Percentiles rank a stretch among this genome's conserved stretches.
Conservation (phyloP, 2,888 invertebrate genomes). For the Eupeodes luniger region DNA sequence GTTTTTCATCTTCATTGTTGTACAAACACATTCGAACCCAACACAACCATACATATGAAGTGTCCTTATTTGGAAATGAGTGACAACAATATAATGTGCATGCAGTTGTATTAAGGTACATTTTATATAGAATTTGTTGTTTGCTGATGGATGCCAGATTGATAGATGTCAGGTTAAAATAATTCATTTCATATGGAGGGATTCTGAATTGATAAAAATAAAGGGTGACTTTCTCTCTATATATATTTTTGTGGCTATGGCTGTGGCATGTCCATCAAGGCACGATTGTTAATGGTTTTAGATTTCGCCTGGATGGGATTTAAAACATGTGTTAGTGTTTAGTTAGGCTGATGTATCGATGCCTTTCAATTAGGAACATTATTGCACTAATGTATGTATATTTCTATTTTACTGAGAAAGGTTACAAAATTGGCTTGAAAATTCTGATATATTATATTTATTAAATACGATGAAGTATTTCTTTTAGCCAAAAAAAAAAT, state of each 20-base stretch:
- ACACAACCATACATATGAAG: neutral
- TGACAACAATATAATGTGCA: slow-evolving; percentile 44
- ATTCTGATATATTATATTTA: too few species aligned
- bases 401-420: too few species aligned
- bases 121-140: slow-evolving; percentile 52
- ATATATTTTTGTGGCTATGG: neutral
- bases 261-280: neutral
- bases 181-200: neutral
- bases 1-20: slow-evolving; percentile 51
- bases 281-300: slow-evolving; percentile 53
- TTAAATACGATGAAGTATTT: too few species aligned
- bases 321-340: slow-evolving; percentile 50
- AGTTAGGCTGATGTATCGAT: neutral
- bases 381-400: too few species aligned
- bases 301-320: slow-evolving; percentile 55
- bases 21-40: neutral
- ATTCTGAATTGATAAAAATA: neutral
- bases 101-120: slow-evolving; percentile 47
- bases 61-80: slow-evolving; percentile 32
- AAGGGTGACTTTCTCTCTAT: slow-evolving; percentile 42
- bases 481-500: too few species aligned
- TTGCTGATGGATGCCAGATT: slow-evolving; percentile 60
- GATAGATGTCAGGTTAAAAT: slow-evolving; percentile 55
- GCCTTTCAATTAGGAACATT: too few species aligned
- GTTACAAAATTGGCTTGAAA: too few species aligned